Evolutionary conservation across 2,797 vertebrate genomes (phyloP).

Genomic region (Macrochelys suwanniensis): DNA sequence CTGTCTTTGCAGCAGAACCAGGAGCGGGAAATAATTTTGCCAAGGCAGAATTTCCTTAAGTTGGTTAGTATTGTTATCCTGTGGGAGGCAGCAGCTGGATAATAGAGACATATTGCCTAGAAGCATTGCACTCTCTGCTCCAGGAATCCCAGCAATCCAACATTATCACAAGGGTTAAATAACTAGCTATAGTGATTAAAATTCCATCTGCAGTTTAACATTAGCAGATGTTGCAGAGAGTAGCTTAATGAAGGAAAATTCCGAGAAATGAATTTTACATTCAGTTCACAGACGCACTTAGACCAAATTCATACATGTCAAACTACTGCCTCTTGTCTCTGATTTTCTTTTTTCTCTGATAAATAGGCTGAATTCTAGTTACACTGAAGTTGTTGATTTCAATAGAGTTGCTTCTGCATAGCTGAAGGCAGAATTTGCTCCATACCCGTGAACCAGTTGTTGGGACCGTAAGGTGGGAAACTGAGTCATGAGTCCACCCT

Average conservation of each 20-base stretch:
- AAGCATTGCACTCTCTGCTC: background rate
- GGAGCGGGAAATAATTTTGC: background rate
- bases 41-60: background rate
- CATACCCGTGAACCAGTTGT: background rate
- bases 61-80: accelerated
- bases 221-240: accelerated
- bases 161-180: accelerated
- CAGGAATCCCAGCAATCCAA: background rate
- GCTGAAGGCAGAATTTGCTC: background rate
- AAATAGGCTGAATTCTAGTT: background rate
- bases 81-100: background rate
- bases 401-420: background rate
- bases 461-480: background rate
- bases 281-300: background rate
- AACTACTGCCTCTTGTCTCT: background rate
- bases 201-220: background rate
- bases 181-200: accelerated
- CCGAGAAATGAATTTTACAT: background rate
- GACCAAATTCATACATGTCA: conserved; percentile 21
- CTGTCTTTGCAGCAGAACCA: accelerated
- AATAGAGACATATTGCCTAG: accelerated
- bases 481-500: background rate
- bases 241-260: accelerated
- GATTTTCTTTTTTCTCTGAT: background rate
- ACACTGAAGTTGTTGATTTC: accelerated